Evolutionary conservation across 2,888 invertebrate genomes (phyloP).

Genomic region (Cosmia pyralina): DNA sequence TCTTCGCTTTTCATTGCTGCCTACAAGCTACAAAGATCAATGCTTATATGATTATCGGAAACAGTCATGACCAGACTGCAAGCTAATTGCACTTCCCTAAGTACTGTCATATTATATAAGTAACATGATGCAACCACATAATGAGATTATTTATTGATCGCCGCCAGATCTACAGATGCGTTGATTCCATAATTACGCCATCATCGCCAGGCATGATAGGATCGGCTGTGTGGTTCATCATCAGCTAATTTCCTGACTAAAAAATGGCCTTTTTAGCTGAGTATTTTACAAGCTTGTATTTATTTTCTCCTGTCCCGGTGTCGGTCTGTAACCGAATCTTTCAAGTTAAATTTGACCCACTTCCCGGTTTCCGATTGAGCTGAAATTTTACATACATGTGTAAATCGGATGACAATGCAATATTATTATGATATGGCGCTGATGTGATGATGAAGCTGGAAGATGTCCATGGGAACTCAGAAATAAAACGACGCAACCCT

Average conservation of each 20-base stretch:
- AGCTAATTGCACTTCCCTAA: constrained; percentile 24
- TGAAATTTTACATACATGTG: too few species aligned
- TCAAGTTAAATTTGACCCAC: too few species aligned
- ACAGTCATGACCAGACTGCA: background rate
- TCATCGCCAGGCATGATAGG: constrained; percentile 4
- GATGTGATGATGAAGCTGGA: too few species aligned
- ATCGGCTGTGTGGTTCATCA: background rate
- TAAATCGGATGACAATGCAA: too few species aligned
- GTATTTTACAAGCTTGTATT: background rate
- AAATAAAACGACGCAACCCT: too few species aligned
- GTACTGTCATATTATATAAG: constrained; percentile 13
- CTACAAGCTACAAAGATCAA: background rate
- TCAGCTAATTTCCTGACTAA: background rate
- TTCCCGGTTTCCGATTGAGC: too few species aligned
- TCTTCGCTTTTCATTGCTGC: background rate
- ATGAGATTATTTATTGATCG: constrained; percentile 46
- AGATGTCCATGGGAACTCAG: too few species aligned
- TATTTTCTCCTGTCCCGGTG: too few species aligned
- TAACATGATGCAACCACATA: constrained; percentile 16
- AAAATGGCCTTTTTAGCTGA: background rate
- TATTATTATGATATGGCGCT: too few species aligned
- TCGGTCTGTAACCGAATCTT: too few species aligned
- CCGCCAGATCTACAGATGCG: constrained; percentile 7
- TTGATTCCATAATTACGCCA: constrained; percentile 31
- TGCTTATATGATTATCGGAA: constrained; percentile 6